Base-by-base conservation (phyloP, 2,113 vertebrate species). In the Parotia lawesii region DNA sequence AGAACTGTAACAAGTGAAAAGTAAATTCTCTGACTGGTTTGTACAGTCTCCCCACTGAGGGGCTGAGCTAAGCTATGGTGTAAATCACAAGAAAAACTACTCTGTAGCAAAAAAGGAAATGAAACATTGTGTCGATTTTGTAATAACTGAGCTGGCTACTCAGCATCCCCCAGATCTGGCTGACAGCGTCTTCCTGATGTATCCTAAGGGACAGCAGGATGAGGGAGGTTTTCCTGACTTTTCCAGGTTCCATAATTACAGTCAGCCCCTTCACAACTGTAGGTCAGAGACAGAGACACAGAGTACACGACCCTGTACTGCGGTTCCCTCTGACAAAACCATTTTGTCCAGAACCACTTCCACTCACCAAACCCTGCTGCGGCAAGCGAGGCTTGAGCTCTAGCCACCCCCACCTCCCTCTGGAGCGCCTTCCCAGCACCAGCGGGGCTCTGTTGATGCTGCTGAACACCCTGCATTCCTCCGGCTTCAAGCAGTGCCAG, bases 401-500 rank as follows among this genome's bases (percentile, higher is more conserved):
- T 4, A 38, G 40, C 56, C 56, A 64, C 28, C 40, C 81, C 78
- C 10, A 3, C 65, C 57, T 90, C 53, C 35, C 84, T 19, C 57
- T 5, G 6, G 50, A 70, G 27, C 0, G 9, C 15, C 35, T 29
- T 54, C 77, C 73, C 81, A 82, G 73, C 91, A 79, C 61, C 60
- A n/a, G n/a, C 15, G 0, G n/a, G 53, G 17, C 88, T 70, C 79
- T 94, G 89, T 57, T 91, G 85, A 87, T 64, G 95, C 82, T 91
- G 93, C 95, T 77, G 64, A 88, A 66, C 20, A 17, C 65, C 47
- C 89, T 29, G 87, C 85, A 79, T 95, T 97, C 95, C 95, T 96
- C 62, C 1, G 4, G 71, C 54, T 87, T 86, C 96, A 91, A 61
- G 58, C 74, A 64, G 97, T 97, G 95, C 97, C 97, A 98, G 98